These are phyloP conservation scores for Uria lomvia DNA, from an alignment of 2,113 vertebrate species.

Conservation along the genomic window DNA sequence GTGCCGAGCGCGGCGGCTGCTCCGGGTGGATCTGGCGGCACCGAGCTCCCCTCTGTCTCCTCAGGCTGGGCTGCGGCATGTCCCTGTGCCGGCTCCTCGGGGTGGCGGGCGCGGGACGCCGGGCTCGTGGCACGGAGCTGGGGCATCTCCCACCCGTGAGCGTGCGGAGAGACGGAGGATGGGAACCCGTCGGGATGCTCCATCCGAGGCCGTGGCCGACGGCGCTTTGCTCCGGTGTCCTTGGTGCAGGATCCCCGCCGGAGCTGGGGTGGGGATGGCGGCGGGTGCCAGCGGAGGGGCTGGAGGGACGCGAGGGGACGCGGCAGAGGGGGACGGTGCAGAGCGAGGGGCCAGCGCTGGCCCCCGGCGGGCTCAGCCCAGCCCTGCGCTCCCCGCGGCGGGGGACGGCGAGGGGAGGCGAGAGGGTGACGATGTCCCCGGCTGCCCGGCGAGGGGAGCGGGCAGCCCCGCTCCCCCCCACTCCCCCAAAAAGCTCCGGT, in stretches of 20 bases:
- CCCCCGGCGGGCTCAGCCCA: background rate
- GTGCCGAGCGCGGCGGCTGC: background rate
- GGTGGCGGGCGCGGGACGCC: background rate
- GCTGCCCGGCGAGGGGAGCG: background rate
- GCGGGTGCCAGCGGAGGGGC: background rate
- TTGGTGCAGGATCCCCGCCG: background rate
- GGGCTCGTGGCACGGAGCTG: rapidly evolving
- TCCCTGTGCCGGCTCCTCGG: background rate
- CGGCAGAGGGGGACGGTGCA: background rate
- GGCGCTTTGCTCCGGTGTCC: background rate
- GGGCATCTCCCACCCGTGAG: background rate
- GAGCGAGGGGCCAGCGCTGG: background rate
- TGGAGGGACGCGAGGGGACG: background rate
- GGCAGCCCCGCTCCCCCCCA: background rate
- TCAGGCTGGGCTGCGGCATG: background rate
- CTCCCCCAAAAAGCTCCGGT: background rate
- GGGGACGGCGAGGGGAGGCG: background rate
- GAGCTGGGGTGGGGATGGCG: too few relatives aligned
- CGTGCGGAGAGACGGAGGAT: background rate
- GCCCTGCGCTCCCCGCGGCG: background rate
- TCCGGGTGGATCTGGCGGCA: background rate
- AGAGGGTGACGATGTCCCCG: background rate
- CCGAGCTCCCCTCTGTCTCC: background rate
- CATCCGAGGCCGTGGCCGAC: rapidly evolving
- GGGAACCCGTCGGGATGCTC: background rate